phyloP scores from a whole-genome alignment of 2,888 invertebrate species.

The Ormyrus labotus region DNA sequence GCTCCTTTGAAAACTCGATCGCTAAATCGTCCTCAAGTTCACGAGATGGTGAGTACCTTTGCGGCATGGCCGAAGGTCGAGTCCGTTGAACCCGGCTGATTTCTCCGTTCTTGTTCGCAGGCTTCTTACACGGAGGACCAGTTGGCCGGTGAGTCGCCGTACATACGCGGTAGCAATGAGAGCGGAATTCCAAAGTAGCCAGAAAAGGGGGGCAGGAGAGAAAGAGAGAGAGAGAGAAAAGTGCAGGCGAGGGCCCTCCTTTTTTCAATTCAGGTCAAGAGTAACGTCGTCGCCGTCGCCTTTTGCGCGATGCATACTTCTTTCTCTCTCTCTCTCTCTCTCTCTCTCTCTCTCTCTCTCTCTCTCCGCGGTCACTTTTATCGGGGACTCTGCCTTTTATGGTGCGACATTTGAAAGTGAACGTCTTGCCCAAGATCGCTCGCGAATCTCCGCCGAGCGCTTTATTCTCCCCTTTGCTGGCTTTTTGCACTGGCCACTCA shows the following conservation, averaged over 20 bases:
- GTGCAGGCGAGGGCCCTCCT: constrained; percentile 42
- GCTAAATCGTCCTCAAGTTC: too few species aligned
- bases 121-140: constrained; percentile 93
- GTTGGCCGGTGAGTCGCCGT: constrained; percentile 88
- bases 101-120: constrained; percentile 77
- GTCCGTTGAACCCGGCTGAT: constrained; percentile 17
- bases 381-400: constrained; percentile 69
- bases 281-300: constrained; percentile 72
- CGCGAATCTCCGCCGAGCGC: constrained; percentile 47
- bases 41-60: constrained; percentile 12
- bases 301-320: constrained; percentile 64
- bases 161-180: constrained; percentile 62
- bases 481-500: constrained; percentile 32
- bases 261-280: constrained; percentile 74
- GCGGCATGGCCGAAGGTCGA: neutral
- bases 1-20: too few species aligned
- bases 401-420: constrained; percentile 67
- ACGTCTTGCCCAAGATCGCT: constrained; percentile 57
- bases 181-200: constrained; percentile 70
- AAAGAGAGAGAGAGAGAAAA: constrained; percentile 57
- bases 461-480: constrained; percentile 35
- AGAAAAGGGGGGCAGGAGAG: constrained; percentile 40
- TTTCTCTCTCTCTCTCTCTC: too few species aligned
- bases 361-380: constrained; percentile 49
- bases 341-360: too few species aligned